Evolutionary conservation across 1,140 invertebrate genomes (phyloP), one percentile per base, ranked within the genome.

Genomic region (Oryctes rhinoceros): DNA sequence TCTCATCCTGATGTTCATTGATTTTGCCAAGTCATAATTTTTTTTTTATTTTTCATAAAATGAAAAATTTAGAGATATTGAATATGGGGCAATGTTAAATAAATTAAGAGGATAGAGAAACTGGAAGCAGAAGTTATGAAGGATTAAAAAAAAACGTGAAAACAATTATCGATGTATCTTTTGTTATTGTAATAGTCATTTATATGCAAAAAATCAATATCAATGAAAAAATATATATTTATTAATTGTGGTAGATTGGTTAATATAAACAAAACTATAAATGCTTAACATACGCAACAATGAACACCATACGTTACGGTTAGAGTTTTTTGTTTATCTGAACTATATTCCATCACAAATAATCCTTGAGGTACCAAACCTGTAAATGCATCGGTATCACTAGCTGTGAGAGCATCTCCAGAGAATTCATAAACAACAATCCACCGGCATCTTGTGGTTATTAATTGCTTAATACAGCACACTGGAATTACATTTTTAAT

Each of bases 361-460:
- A 53, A 53, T 53, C 49, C 11, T n/a, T 4, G 49, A 53, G 49
- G 11, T 53, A 53, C 49, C 49, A 53, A 53, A 53, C 49, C 4
- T 53, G 49, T 53, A 53, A 53, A 53, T 53, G 49, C 49, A 53
- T 53, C 10, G 49, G 49, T 53, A 11, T 53, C 49, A 11, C 49
- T 53, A 53, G 49, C 49, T 53, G 49, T 53, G 49, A 53, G 49
- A 53, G 49, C 49, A 53, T 53, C 49, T 67, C 62, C 62, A 11
- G 62, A n/a, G 20, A 67, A 67, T 67, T 67, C 62, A 35, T 67
- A 67, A 24, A 67, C 20, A 10, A 67, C 62, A 67, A 67, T 67
- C 62, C 62, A 67, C 62, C 62, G 62, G 24, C 62, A 67, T 67
- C 62, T 67, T 67, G 62, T 67, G 24, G n/a, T 3, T 35, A 67